Evolutionary conservation across 2,888 invertebrate genomes (phyloP).

Genomic region (Congeria kusceri): DNA sequence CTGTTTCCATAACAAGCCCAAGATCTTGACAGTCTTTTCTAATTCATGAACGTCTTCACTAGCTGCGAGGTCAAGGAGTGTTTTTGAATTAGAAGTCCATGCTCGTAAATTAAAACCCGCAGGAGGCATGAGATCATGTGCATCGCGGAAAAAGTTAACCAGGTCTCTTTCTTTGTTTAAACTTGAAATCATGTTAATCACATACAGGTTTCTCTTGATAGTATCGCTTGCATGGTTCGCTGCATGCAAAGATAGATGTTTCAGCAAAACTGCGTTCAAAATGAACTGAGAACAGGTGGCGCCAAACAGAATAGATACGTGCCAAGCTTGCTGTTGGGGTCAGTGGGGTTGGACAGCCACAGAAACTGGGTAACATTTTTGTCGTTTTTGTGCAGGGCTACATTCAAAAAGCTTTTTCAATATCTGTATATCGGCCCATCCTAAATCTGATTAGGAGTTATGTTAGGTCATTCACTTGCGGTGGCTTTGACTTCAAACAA

Average conservation of each 20-base stretch:
- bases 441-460: constrained; percentile 52
- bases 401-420: constrained; percentile 52
- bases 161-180: constrained; percentile 16
- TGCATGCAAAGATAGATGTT: constrained; percentile 35
- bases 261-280: constrained; percentile 41
- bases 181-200: constrained; percentile 50
- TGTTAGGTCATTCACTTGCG: constrained; percentile 46
- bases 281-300: constrained; percentile 55
- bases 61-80: constrained; percentile 3
- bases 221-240: not conserved
- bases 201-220: constrained; percentile 47
- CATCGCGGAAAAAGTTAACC: constrained; percentile 17
- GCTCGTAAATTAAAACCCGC: constrained; percentile 51
- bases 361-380: no score
- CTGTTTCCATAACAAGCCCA: constrained; percentile 49
- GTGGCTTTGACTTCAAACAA: constrained; percentile 35
- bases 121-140: constrained; percentile 20
- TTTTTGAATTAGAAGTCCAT: constrained; percentile 34
- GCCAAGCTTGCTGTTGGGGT: constrained; percentile 28
- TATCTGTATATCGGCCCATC: constrained; percentile 34
- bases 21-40: constrained; percentile 18
- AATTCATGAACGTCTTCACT: constrained; percentile 27
- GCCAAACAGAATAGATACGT: constrained; percentile 54
- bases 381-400: constrained; percentile 35
- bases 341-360: constrained; percentile 47